Base-by-base conservation (phyloP, 2,113 vertebrate genomes). In the Rhinopithecus roxellana region DNA sequence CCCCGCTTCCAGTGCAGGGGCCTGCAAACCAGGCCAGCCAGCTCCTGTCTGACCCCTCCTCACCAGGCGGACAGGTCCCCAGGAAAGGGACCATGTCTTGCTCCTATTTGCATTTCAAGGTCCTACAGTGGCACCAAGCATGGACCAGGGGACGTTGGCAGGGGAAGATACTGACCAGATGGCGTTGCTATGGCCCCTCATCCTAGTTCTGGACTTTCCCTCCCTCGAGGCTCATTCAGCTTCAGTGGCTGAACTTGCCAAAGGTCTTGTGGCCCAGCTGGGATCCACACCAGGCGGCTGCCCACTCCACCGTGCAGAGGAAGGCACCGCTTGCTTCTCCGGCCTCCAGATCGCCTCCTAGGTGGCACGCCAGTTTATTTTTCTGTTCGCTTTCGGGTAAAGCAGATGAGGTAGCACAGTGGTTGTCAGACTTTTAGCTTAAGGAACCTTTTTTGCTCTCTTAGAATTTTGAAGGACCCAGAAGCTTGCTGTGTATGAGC, bases 301-400 rank as follows among this genome's bases (percentile, higher is more conserved):
- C 45, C 13, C 20, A 6, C 38, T 13, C 16, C 23, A 5, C 32
- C 0, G 0, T 25, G 18, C 35, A 30, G 22, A 72, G 13, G 12
- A 2, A 14, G 35, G 30, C 8, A 3, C 18, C 7, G 0, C 27
- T 9, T 6, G 25, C 70, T 55, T 77, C 7, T 0, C 35, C 14
- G 1, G 12, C 22, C 69, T 40, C 35, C 11, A 14, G 17, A 14
- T 11, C 72, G 25, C 8, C 52, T 35, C 81, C 12, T 3, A 14
- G 11, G 43, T 12, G 10, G 57, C 38, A 10, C 0, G 3, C 64
- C 40, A 7, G 20, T 22, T 45, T 61, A 14, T 40, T 35, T 43
- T n/a, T 32, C 43, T 12, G 35, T 30, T n/a, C 13, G 1, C 61
- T 61, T 35, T 67, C 17, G 32, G 8, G 16, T 9, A n/a, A 67